Base-by-base conservation (phyloP, 2,113 vertebrate genomes). In the Muntiacus muntjak region DNA sequence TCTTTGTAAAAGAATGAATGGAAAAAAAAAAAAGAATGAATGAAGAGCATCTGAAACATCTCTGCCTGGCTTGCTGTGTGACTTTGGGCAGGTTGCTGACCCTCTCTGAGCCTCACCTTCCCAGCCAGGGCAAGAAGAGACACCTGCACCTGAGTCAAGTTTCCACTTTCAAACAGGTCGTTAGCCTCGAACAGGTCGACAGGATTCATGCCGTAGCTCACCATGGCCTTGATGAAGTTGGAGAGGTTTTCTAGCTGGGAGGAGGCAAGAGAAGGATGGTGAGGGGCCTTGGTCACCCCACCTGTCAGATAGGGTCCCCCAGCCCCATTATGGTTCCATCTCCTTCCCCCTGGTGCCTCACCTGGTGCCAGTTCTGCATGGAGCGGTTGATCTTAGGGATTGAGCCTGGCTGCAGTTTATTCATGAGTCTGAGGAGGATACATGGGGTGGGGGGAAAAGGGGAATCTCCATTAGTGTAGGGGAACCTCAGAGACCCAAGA, bases 101-200 rank as follows among this genome's bases (percentile, higher is more conserved):
- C 82, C 15, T 54, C 87, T 74, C 64, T 9, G 47, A n/a, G 1
- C 0, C 99, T 99, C 97, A 99, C 99, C 99, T 99, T 99, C 96
- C 99, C 99, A 0, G 99, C 99, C 52, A 99, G 98, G 0, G 99
- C 99, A 4, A 99, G 99, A 95, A 99, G 99, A 0, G 99, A 99
- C 40, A 99, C 99, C 97, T 99, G 99, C 47, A 99, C 99, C 98
- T 99, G 99, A 0, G 99, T 99, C 99, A 99, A 98, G 97, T 99
- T 99, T 47, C 99, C 99, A 0, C 98, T 99, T 98, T 99, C 99
- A 82, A 99, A 99, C 87, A 99, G 98, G 98, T 99, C 99, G 0
- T 99, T 99, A 98, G 99, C 99, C 97, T 99, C 99, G 0, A 99
- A 99, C 95, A 99, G 99, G 92, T 99, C 99, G 15, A 99, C 99